phyloP scores from a whole-genome alignment of 2,797 vertebrate species.

The Enteromius viviparus region DNA sequence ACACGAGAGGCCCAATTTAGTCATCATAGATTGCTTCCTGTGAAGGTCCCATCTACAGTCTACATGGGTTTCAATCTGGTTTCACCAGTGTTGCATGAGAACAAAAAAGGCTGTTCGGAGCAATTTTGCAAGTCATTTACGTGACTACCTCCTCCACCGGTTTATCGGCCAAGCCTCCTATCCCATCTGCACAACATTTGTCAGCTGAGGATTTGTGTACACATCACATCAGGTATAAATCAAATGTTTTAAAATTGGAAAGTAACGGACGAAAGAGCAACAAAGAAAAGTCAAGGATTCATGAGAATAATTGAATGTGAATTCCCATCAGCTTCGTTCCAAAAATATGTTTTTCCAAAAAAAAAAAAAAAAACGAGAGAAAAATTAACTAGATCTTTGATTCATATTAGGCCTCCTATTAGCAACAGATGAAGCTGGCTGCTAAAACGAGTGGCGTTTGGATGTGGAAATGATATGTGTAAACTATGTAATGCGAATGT shows the following conservation, averaged over 20 bases:
- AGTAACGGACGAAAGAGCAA: constrained; percentile 35
- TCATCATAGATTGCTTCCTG: constrained; percentile 80
- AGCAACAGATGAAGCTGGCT: constrained; percentile 71
- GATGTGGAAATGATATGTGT: constrained; percentile 86
- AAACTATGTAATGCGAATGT: constrained; percentile 84
- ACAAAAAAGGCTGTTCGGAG: constrained; percentile 74
- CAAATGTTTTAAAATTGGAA: constrained; percentile 54
- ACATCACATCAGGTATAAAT: constrained; percentile 68
- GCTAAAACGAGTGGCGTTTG: constrained; percentile 69
- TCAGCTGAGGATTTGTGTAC: constrained; percentile 54
- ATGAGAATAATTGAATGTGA: constrained; percentile 57
- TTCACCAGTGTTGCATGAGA: constrained; percentile 69
- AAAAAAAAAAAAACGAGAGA: constrained; percentile 9
- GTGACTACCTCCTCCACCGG: constrained; percentile 79
- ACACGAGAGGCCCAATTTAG: constrained; percentile 73
- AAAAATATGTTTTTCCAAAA: background rate
- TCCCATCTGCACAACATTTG: constrained; percentile 77
- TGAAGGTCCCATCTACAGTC: constrained; percentile 71
- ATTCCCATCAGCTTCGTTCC: constrained; percentile 59
- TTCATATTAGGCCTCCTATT: constrained; percentile 69
- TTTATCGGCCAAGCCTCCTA: constrained; percentile 69
- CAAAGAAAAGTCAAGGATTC: constrained; percentile 19
- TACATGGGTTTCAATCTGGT: constrained; percentile 69
- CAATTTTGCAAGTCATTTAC: constrained; percentile 80
- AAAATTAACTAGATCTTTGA: constrained; percentile 62